phyloP scores from a whole-genome alignment of 2,888 invertebrate genomes.

The Pycnomerus fuliginosus region DNA sequence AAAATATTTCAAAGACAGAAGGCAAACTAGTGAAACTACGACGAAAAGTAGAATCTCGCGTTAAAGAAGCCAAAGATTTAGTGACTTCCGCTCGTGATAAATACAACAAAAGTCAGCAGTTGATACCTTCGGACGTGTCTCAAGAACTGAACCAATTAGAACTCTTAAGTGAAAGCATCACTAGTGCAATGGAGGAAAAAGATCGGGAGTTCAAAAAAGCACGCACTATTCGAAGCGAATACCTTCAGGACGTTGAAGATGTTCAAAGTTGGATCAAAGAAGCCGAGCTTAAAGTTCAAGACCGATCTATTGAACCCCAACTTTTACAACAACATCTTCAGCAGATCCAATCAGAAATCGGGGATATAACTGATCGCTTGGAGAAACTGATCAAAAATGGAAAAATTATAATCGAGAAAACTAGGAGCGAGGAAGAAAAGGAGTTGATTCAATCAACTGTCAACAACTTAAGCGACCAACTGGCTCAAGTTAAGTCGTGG shows the following conservation, averaged over 20 bases:
- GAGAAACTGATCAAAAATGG: constrained; percentile 79
- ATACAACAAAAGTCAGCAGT: constrained; percentile 64
- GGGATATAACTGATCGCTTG: constrained; percentile 70
- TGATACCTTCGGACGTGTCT: constrained; percentile 72
- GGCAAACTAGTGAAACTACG: constrained; percentile 60
- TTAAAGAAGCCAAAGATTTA: constrained; percentile 60
- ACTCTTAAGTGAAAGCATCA: constrained; percentile 74
- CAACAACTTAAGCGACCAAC: constrained; percentile 73
- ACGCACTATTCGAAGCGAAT: constrained; percentile 77
- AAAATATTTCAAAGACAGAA: constrained; percentile 66
- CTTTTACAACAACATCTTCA: constrained; percentile 75
- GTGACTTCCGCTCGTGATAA: constrained; percentile 61
- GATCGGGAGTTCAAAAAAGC: constrained; percentile 86
- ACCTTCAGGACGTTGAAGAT: constrained; percentile 74
- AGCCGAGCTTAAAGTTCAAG: constrained; percentile 75
- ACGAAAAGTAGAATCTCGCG: constrained; percentile 59
- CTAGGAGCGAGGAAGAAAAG: constrained; percentile 75
- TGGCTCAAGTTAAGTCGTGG: constrained; percentile 74
- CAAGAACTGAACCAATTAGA: constrained; percentile 82
- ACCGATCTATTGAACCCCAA: constrained; percentile 75
- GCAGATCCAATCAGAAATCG: constrained; percentile 74
- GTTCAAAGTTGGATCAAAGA: constrained; percentile 82
- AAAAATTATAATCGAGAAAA: constrained; percentile 75
- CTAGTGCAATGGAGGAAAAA: constrained; percentile 83
- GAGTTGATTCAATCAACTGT: constrained; percentile 74